A percentile compares a stretch with the other conserved stretches of the same genome.
Conservation (phyloP, 2,888 invertebrate species). For the Tipula vernalis region DNA sequence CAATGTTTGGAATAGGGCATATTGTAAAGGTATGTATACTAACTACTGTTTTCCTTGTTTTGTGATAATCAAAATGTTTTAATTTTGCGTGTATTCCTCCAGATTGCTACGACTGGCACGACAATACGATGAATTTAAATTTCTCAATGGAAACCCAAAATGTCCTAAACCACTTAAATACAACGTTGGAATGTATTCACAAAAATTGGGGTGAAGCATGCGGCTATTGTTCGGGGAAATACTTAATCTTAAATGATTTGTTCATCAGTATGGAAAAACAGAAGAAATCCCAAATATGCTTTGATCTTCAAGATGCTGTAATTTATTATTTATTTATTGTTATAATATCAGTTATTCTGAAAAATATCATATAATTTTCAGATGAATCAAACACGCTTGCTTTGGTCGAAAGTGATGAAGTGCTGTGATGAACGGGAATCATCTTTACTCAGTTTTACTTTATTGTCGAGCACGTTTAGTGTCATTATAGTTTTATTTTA, state of each 20-base stretch:
- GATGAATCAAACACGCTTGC: slow-evolving; percentile 16
- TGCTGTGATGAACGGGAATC: slow-evolving; percentile 13
- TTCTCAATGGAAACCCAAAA: background rate
- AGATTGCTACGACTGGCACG: slow-evolving; percentile 7
- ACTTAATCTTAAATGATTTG: background rate
- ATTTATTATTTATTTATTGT: background rate
- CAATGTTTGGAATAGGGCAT: background rate
- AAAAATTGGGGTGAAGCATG: background rate
- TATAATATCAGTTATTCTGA: background rate
- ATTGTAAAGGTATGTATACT: background rate
- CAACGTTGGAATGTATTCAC: background rate
- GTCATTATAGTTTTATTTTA: background rate
- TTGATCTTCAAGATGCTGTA: slow-evolving; percentile 8
- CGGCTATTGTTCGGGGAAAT: background rate
- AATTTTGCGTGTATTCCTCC: background rate
- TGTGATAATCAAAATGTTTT: too few relatives aligned
- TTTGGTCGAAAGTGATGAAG: slow-evolving; percentile 16
- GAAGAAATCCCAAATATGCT: background rate
- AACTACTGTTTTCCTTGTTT: too few relatives aligned
- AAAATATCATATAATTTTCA: background rate
- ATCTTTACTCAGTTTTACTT: background rate
- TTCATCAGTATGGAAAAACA: background rate
- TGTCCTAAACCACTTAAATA: background rate
- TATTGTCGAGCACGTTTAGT: background rate
- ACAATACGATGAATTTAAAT: background rate